Percentiles rank a stretch among this genome's conserved stretches.
phyloP scores from a whole-genome alignment of 2,888 invertebrate species.

The Melitaea athalia region DNA sequence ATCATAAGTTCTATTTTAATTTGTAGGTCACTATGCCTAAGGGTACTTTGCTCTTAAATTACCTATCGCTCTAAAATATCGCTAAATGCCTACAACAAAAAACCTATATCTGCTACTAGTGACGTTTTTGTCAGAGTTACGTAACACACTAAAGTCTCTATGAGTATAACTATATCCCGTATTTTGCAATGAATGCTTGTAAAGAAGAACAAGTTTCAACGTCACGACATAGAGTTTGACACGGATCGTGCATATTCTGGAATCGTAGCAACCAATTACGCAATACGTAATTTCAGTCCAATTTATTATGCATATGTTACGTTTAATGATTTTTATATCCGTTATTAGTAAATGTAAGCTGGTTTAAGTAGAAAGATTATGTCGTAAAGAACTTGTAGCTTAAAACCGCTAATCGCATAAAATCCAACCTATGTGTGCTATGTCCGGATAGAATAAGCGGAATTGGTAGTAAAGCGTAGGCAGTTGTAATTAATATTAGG shows the following conservation, averaged over 20 bases:
- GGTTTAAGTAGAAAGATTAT: constrained; percentile 4
- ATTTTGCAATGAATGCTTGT: constrained; percentile 8
- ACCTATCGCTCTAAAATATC: background rate
- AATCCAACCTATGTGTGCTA: background rate
- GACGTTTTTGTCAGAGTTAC: background rate
- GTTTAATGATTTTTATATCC: constrained; percentile 26
- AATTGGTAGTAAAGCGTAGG: background rate
- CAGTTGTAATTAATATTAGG: background rate
- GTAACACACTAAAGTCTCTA: constrained; percentile 37
- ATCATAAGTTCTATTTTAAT: constrained; percentile 67
- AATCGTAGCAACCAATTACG: constrained; percentile 18
- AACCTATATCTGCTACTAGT: background rate
- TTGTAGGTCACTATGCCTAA: constrained; percentile 62
- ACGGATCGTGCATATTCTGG: constrained; percentile 13
- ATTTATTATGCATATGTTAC: constrained; percentile 14
- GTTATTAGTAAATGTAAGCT: constrained; percentile 17
- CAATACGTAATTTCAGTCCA: constrained; percentile 13
- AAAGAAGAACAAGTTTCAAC: constrained; percentile 5
- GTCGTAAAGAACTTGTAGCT: background rate
- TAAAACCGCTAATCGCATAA: background rate
- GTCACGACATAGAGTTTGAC: constrained; percentile 14
- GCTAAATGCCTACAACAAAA: background rate
- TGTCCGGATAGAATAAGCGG: background rate
- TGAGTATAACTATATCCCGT: background rate
- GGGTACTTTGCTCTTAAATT: background rate